Base-by-base conservation (phyloP, 1,140 invertebrate genomes). In the Drosophila subpulchrella region DNA sequence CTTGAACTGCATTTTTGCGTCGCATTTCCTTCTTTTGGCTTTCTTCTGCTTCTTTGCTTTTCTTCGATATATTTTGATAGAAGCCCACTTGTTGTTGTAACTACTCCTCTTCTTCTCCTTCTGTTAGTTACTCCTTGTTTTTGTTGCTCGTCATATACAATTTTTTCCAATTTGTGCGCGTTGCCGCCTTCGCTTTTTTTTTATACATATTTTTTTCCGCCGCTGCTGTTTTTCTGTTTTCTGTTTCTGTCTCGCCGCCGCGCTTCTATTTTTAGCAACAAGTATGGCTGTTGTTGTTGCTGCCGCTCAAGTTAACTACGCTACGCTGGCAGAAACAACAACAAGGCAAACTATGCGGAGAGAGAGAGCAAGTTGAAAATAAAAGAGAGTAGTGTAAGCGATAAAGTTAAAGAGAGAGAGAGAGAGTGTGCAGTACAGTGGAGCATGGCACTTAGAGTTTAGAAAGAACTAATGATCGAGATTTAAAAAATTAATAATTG, bases 251-350 rank as follows among this genome's bases (percentile, higher is more conserved):
- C 71, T 76, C 58, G 80, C 73, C 86, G 79, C 79, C 75, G 84
- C 75, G 75, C 57, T 62, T 80, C 83, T 88, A 88, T 88, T 88
- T 88, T 88, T 88, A 88, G 84, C 84, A 84, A 78, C 68, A 71
- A 61, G 56, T 63, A 68, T 67, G 59, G 55, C 78, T 78, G 56
- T 81, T 81, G 72, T 48, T 78, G 65, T 58, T 82, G 59, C 53
- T 78, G 59, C 53, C 56, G 77, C 60, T 62, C 57, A 83, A 81
- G 81, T 88, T 88, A 88, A 88, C 83, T 86, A 86, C 75, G 83
- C 83, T 86, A 88, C 82, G 82, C 83, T 88, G 76, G 83, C 83
- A 86, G 58, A 68, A 62, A 53, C 82, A 62, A 73, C 60, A 77
- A 57, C 70, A 75, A 70, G 73, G 7, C 83, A 82, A 86, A 86